Evolutionary conservation across 2,888 invertebrate genomes (phyloP).

Genomic region (Dryocosmus kuriphilus): DNA sequence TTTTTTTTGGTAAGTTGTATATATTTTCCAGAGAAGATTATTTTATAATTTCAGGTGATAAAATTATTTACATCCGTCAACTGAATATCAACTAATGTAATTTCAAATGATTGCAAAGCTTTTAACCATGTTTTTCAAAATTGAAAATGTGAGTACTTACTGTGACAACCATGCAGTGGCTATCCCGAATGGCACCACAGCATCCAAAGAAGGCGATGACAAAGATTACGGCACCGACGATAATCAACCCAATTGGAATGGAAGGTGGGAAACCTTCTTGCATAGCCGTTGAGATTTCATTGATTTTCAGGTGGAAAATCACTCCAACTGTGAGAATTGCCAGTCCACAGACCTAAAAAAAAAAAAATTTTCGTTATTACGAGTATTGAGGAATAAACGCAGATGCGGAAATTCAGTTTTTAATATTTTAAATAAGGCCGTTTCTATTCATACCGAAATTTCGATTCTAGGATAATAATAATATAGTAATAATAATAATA

Average conservation of each 20-base stretch:
- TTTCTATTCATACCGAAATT: too few species aligned
- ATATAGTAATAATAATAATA: too few species aligned
- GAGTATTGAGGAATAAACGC: slow-evolving; percentile 33
- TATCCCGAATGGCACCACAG: slow-evolving; percentile 74
- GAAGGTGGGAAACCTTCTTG: slow-evolving; percentile 73
- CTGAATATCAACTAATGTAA: too few species aligned
- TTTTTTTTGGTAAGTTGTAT: slow-evolving; percentile 7
- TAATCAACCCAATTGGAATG: slow-evolving; percentile 82
- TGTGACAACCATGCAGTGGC: slow-evolving; percentile 74
- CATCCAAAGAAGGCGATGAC: slow-evolving; percentile 76
- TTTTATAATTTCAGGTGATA: too few species aligned
- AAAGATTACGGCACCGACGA: slow-evolving; percentile 83
- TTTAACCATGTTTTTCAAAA: too few species aligned
- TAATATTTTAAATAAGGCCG: too few species aligned
- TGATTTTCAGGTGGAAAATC: slow-evolving; percentile 80
- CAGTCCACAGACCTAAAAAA: slow-evolving; percentile 85
- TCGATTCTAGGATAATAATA: too few species aligned
- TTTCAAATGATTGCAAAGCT: too few species aligned
- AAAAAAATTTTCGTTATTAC: slow-evolving; percentile 50
- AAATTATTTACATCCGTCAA: too few species aligned
- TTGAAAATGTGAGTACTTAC: slow-evolving; percentile 61
- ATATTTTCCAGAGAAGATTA: neutral
- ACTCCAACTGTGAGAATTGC: slow-evolving; percentile 84
- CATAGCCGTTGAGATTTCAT: slow-evolving; percentile 73
- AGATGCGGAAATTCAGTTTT: too few species aligned